Evolutionary conservation across 2,888 invertebrate genomes (phyloP), one percentile per base, ranked within the genome.

Genomic region (Torymus aiolomorphi): DNA sequence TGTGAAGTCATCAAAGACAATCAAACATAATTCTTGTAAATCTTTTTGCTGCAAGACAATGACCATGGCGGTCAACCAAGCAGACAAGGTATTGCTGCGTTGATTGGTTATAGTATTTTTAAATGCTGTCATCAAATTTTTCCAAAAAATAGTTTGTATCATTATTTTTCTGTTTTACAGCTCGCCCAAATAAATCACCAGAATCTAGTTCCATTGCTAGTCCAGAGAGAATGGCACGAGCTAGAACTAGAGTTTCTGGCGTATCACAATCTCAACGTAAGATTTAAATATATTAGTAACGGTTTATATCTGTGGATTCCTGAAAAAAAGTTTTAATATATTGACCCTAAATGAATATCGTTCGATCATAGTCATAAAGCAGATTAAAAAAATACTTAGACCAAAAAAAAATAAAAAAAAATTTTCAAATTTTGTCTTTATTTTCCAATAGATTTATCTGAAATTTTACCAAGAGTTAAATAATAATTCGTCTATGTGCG

Each of bases 241-340:
- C 91, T 86, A 94, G 93, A 84, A 94, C 89, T 88, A 93, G 92
- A 84, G 93, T 95, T 24, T 93, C 96, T 2, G 95, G 96, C 16
- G 95, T 96, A 13, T 97, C 97, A 2, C 97, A 97, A 88, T 98
- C 97, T 62, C 98, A 98, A 92, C 98, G 97, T 97, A 91, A 94
- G 95, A 93, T 82, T 56, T 42, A 13, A 18, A 1, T 57, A 5
- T 42, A 56, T 42, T n/a, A n/a, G n/a, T 24, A 42, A 42, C 31
- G 31, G 3, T 31, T 31, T 31, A 31, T 31, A 31, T 31, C 4
- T 31, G 31, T 31, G 31, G 31, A 31, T 31, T 31, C 5, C 31
- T 31, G 31, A 5, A 31, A 31, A 31, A 31, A 31, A 3, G 4
- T 5, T 5, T 31, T 5, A 31, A 31, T 31, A 31, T 31, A 31